Conservation (phyloP, 2,113 vertebrate genomes). For the Poeciliopsis turrubarensis region DNA sequence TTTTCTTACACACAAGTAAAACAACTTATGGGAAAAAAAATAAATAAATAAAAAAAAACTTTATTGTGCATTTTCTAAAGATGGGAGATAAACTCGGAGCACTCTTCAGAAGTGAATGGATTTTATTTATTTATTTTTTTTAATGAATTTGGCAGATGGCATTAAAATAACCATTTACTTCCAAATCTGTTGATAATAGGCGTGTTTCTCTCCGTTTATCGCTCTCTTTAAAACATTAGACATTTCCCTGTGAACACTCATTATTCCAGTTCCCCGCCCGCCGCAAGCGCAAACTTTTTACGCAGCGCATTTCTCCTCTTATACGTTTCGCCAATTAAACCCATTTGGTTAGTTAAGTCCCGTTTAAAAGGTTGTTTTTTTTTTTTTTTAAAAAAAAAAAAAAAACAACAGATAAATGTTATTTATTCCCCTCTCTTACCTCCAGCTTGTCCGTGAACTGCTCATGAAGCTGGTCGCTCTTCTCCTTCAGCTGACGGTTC, state of each 20-base stretch:
- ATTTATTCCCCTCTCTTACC: slow-evolving; percentile 59
- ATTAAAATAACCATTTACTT: background rate
- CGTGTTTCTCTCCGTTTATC: background rate
- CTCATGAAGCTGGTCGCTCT: slow-evolving; percentile 69
- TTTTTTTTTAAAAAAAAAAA: too few species aligned
- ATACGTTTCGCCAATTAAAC: background rate
- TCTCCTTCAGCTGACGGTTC: slow-evolving; percentile 78
- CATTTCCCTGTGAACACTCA: background rate
- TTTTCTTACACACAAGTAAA: too few species aligned
- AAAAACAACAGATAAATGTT: too few species aligned
- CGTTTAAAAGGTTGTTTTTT: background rate
- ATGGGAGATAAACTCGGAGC: background rate
- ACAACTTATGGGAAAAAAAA: background rate
- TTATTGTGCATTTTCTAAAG: background rate
- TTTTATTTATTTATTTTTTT: too few species aligned
- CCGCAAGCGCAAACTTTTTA: background rate
- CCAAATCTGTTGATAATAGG: background rate
- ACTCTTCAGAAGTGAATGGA: background rate
- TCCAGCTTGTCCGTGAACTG: slow-evolving; percentile 76
- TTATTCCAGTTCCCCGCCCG: background rate
- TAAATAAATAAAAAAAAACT: too few species aligned
- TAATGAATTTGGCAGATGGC: background rate
- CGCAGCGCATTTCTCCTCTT: background rate
- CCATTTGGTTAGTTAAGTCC: background rate
- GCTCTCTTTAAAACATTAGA: background rate